These are phyloP conservation scores for Tachina fera DNA, from an alignment of 2,888 invertebrate genomes.

Conservation along the genomic window DNA sequence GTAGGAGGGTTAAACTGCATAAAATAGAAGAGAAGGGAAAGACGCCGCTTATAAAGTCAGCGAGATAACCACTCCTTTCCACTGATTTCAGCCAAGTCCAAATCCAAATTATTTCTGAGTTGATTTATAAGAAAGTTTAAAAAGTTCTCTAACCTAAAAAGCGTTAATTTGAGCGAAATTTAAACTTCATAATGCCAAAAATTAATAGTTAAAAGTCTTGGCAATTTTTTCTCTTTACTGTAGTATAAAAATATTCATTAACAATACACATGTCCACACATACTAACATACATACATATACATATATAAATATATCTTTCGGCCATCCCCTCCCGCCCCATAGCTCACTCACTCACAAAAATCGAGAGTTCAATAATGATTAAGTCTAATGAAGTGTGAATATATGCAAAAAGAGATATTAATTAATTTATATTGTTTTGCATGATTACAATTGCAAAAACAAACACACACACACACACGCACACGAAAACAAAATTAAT, in stretches of 20 bases:
- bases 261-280: not conserved
- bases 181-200: not conserved
- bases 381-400: slow-evolving; percentile 68
- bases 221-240: slow-evolving; percentile 14
- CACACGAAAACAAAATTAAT: slow-evolving; percentile 52
- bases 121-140: no score
- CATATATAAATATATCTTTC: not conserved
- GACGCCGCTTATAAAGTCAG: no score
- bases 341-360: slow-evolving; percentile 38
- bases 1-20: no score
- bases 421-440: slow-evolving; percentile 70
- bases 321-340: not conserved
- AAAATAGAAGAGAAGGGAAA: no score
- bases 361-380: slow-evolving; percentile 63
- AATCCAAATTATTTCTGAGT: no score
- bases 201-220: not conserved
- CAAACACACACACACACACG: slow-evolving; percentile 49
- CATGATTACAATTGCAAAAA: slow-evolving; percentile 63
- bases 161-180: not conserved
- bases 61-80: no score
- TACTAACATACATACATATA: not conserved
- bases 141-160: not conserved
- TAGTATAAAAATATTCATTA: not conserved
- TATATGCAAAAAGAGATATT: slow-evolving; percentile 62
- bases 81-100: no score